Percentiles rank a stretch among this genome's conserved stretches.
phyloP scores from a whole-genome alignment of 2,797 vertebrate genomes.

The Cygnus olor region DNA sequence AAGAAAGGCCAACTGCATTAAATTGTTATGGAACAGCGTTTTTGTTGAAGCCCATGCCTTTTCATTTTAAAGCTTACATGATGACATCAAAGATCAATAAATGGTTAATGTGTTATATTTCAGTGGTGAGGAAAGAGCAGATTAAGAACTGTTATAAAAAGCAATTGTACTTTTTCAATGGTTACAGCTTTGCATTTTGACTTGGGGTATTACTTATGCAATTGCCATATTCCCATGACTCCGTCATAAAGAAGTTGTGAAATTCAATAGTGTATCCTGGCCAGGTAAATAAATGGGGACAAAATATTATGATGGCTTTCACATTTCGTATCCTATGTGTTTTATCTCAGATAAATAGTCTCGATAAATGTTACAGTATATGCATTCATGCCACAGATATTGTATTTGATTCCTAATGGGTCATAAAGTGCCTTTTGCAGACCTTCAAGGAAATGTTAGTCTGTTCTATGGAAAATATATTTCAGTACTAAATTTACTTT shows the following conservation, averaged over 20 bases:
- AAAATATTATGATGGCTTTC: slow-evolving; percentile 52
- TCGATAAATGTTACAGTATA: slow-evolving; percentile 47
- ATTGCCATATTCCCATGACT: slow-evolving; percentile 44
- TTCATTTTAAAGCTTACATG: slow-evolving; percentile 6
- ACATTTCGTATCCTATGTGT: slow-evolving; percentile 34
- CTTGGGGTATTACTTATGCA: slow-evolving; percentile 37
- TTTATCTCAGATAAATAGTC: slow-evolving; percentile 62
- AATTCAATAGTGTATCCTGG: slow-evolving; percentile 24
- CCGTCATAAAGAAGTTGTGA: slow-evolving; percentile 20
- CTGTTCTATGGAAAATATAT: slow-evolving; percentile 34
- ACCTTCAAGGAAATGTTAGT: slow-evolving; percentile 29
- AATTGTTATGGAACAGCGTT: neutral
- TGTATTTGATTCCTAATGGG: slow-evolving; percentile 54
- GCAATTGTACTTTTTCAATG: neutral
- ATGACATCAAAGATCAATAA: slow-evolving; percentile 24
- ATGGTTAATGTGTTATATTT: slow-evolving; percentile 24
- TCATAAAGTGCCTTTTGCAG: slow-evolving; percentile 56
- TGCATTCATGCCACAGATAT: slow-evolving; percentile 42
- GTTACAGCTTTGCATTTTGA: slow-evolving; percentile 34
- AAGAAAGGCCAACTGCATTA: neutral
- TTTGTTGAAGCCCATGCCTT: neutral
- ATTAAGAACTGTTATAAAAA: slow-evolving; percentile 36
- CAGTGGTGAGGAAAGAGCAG: neutral
- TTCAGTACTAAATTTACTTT: slow-evolving; percentile 27
- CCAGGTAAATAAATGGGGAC: slow-evolving; percentile 46